Conservation (phyloP, 2,888 invertebrate species). For the Linnaemya tessellans region DNA sequence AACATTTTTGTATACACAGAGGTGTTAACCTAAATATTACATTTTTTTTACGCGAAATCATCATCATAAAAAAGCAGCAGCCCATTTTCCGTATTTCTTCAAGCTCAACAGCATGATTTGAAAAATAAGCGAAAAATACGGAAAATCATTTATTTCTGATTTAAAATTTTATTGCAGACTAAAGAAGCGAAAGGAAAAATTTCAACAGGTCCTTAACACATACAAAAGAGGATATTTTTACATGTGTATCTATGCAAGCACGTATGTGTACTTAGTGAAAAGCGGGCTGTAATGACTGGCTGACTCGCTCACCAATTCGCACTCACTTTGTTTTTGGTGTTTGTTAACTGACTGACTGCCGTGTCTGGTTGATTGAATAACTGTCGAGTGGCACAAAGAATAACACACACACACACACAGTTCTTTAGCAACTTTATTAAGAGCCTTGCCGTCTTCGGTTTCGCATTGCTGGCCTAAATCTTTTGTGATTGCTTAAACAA, state of each 20-base stretch:
- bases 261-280: not conserved
- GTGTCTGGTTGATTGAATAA: slow-evolving; percentile 6
- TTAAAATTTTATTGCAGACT: slow-evolving; percentile 53
- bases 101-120: slow-evolving; percentile 9
- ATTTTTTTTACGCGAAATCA: slow-evolving; percentile 55
- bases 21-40: slow-evolving; percentile 69
- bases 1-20: slow-evolving; percentile 55
- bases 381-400: not conserved
- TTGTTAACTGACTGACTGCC: slow-evolving; percentile 9
- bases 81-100: slow-evolving; percentile 26
- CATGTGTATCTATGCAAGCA: not conserved
- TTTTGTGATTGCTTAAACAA: slow-evolving; percentile 56
- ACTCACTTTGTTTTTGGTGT: not conserved
- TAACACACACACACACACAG: not conserved
- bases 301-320: not conserved
- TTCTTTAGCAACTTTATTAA: slow-evolving; percentile 16
- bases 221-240: slow-evolving; percentile 32
- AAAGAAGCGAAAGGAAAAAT: slow-evolving; percentile 30
- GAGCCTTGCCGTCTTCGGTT: slow-evolving; percentile 17
- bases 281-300: slow-evolving; percentile 3
- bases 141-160: slow-evolving; percentile 52
- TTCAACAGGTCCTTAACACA: slow-evolving; percentile 59
- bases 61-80: slow-evolving; percentile 20
- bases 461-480: slow-evolving; percentile 56
- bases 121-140: slow-evolving; percentile 7